phyloP scores from a whole-genome alignment of 1,140 invertebrate species.

The Euura lappo region DNA sequence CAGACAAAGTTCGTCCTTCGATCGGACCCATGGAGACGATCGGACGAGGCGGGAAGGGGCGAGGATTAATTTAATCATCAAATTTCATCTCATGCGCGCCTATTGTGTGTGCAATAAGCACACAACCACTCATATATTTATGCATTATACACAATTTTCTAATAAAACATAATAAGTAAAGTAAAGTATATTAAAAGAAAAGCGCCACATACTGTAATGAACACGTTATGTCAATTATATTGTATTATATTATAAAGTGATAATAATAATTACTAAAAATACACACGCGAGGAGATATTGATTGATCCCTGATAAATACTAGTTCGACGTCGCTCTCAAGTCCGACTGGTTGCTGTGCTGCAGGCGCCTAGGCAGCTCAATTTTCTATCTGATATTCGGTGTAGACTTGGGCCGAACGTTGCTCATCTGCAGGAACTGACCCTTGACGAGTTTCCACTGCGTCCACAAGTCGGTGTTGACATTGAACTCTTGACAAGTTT shows the following conservation, averaged over 20 bases:
- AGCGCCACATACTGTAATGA: conserved; percentile 3
- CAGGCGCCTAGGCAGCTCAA: too few relatives aligned
- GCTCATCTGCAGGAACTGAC: conserved; percentile 73
- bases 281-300: background rate
- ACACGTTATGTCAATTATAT: conserved; percentile 10
- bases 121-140: background rate
- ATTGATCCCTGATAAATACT: too few relatives aligned
- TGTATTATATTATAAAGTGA: conserved; percentile 13
- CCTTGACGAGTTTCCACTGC: conserved; percentile 68
- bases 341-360: too few relatives aligned
- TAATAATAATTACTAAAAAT: conserved; percentile 11
- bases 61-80: background rate
- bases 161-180: background rate
- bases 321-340: too few relatives aligned
- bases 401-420: conserved; percentile 58
- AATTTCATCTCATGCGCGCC: background rate
- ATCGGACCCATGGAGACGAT: background rate
- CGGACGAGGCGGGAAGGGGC: background rate
- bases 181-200: background rate
- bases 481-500: conserved; percentile 75
- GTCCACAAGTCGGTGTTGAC: conserved; percentile 63
- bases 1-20: background rate
- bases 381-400: background rate
- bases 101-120: background rate
- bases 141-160: conserved; percentile 3